Base-by-base conservation (phyloP, 1,140 invertebrate genomes). In the Myzus persicae region DNA sequence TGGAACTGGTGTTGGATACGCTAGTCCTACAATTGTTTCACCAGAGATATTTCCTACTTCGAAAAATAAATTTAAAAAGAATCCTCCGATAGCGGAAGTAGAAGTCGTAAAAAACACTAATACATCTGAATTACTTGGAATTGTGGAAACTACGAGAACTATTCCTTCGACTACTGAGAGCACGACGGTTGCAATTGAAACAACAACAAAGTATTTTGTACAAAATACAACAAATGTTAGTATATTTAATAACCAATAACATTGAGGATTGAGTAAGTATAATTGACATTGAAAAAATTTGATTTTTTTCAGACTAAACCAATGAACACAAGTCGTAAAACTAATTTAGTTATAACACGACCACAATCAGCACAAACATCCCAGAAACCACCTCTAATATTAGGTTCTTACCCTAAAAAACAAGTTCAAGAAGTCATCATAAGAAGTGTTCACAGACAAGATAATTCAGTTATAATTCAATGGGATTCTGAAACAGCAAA, bases 401-500 rank as follows among this genome's bases (percentile, higher is more conserved):
- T 97, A 94, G 97, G 96, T 67, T 97, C 96, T 94, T 97, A 97
- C 3, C 95, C 96, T 5, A 90, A 67, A 36, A 90, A 89, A 82
- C 76, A 67, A 54, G 89, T 90, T 31, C 94, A 97, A 93, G 97
- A 98, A 95, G 97, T 98, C 3, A 96, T 98, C 87, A 97, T 98
- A 14, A 97, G 98, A 94, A 97, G 97, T 93, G 98, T 98, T 0
- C 97, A 97, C 94, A 95, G 98, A 94, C 97, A 98, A 95, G 98
- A 98, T 93, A 98, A 97, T 94, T 97, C 98, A 0, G 97, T 99
- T 1, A 97, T 98, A 84, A 98, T 99, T 91, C 97, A 98, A 94
- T 99, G 98, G 98, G 98, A 98, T 94, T 98, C 97, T 5, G 97
- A 98, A 94, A 97, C 97, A 1, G 96, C 97, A 0, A 98, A 98